Evolutionary conservation across 2,113 vertebrate species (phyloP).

Genomic region (Ornithorhynchus anatinus): DNA sequence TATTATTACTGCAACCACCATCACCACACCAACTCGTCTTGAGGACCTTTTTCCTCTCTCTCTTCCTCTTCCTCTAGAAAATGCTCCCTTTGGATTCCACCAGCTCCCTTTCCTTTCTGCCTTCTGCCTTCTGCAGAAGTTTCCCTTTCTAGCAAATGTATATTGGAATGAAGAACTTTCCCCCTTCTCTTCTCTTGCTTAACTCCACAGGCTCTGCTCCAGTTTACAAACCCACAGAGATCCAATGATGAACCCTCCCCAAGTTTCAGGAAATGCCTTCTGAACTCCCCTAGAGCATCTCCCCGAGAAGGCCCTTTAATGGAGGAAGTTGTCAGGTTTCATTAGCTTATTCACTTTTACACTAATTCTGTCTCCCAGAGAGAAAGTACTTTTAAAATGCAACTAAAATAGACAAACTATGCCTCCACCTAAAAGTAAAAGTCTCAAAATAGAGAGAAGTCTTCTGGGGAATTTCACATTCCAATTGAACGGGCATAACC

Average conservation of each 20-base stretch:
- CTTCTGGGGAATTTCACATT: neutral
- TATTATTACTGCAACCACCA: no score
- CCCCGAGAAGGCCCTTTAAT: slow-evolving; percentile 56
- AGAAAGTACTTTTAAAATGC: slow-evolving; percentile 46
- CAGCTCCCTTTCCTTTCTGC: neutral
- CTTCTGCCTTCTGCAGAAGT: neutral
- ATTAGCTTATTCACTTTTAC: slow-evolving; percentile 45
- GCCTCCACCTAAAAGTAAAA: slow-evolving; percentile 37
- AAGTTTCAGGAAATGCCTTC: slow-evolving; percentile 39
- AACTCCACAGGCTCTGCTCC: slow-evolving; percentile 17
- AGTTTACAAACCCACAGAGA: slow-evolving; percentile 29
- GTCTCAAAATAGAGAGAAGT: slow-evolving; percentile 27
- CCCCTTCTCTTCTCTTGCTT: slow-evolving; percentile 1
- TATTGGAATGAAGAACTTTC: neutral
- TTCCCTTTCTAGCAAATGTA: slow-evolving; percentile 4
- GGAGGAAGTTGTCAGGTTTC: slow-evolving; percentile 59
- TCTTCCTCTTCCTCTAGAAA: no score
- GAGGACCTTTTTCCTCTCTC: no score
- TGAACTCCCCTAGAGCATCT: slow-evolving; percentile 48
- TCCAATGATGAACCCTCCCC: slow-evolving; percentile 17
- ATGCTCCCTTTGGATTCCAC: no score
- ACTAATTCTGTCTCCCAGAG: slow-evolving; percentile 44
- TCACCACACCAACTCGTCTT: no score
- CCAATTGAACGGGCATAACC: no score
- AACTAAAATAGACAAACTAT: slow-evolving; percentile 49